phyloP scores from a whole-genome alignment of 1,140 invertebrate species.

The Bombyx mandarina region DNA sequence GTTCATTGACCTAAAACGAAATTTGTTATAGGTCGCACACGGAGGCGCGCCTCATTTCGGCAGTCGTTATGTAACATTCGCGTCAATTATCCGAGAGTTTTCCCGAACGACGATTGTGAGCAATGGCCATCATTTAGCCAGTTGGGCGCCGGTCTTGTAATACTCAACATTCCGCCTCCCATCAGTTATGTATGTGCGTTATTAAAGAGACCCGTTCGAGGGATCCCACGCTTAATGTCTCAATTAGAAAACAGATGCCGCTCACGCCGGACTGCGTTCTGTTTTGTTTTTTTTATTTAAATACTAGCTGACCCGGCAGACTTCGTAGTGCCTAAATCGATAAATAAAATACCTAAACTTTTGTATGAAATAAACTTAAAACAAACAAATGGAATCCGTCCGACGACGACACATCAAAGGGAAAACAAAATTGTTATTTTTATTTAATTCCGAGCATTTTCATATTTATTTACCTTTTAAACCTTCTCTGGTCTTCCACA shows the following conservation, averaged over 20 bases:
- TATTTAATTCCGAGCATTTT: too few relatives aligned
- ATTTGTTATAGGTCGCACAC: constrained; percentile 21
- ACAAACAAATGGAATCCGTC: too few relatives aligned
- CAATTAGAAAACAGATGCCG: constrained; percentile 61
- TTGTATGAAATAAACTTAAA: too few relatives aligned
- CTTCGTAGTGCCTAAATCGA: too few relatives aligned
- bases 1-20: constrained; percentile 11
- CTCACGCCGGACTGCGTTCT: constrained; percentile 32
- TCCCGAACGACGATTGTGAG: constrained; percentile 46
- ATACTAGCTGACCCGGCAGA: neutral
- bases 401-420: too few relatives aligned
- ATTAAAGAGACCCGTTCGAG: constrained; percentile 47
- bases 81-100: constrained; percentile 63
- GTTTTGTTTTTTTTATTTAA: constrained; percentile 38
- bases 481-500: too few relatives aligned
- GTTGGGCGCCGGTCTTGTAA: constrained; percentile 36
- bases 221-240: constrained; percentile 54
- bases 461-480: too few relatives aligned
- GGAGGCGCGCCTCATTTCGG: constrained; percentile 31
- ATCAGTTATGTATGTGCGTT: constrained; percentile 53
- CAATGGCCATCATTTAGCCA: constrained; percentile 54
- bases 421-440: too few relatives aligned
- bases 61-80: constrained; percentile 42
- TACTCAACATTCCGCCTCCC: constrained; percentile 38
- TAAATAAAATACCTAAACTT: too few relatives aligned